A percentile compares a stretch with the other conserved stretches of the same genome.
Evolutionary conservation across 2,113 vertebrate species (phyloP).

Genomic region (Prionailurus viverrinus): DNA sequence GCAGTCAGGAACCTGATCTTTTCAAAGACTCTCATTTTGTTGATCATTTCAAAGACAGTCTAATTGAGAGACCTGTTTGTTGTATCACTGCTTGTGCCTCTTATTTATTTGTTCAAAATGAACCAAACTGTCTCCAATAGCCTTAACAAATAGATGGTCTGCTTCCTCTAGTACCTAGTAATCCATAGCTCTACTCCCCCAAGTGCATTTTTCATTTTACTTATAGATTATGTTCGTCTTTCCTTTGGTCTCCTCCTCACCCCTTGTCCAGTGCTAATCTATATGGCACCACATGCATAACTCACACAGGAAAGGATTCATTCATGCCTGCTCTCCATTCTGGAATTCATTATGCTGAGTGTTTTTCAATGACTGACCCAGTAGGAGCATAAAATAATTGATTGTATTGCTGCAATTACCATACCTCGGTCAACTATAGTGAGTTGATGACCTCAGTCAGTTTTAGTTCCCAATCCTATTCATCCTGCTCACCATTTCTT

Average conservation of each 20-base stretch:
- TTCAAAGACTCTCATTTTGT: constrained; percentile 38
- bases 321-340: background rate
- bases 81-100: background rate
- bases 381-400: constrained; percentile 12
- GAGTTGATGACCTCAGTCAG: background rate
- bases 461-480: constrained; percentile 30
- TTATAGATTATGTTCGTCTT: constrained; percentile 33
- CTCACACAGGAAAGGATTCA: background rate
- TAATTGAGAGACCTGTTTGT: constrained; percentile 17
- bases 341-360: background rate
- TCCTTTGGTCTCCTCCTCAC: background rate
- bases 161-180: background rate
- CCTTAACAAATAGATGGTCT: constrained; percentile 27
- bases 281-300: background rate
- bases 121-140: background rate
- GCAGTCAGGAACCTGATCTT: background rate
- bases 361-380: background rate
- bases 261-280: background rate
- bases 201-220: background rate
- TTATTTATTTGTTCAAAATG: constrained; percentile 29
- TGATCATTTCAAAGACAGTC: background rate
- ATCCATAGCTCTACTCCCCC: background rate
- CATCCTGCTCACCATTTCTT: constrained; percentile 39
- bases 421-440: background rate
- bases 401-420: background rate